Base-by-base conservation (phyloP, 2,888 invertebrate genomes). In the Xanthostigma xanthostigma region DNA sequence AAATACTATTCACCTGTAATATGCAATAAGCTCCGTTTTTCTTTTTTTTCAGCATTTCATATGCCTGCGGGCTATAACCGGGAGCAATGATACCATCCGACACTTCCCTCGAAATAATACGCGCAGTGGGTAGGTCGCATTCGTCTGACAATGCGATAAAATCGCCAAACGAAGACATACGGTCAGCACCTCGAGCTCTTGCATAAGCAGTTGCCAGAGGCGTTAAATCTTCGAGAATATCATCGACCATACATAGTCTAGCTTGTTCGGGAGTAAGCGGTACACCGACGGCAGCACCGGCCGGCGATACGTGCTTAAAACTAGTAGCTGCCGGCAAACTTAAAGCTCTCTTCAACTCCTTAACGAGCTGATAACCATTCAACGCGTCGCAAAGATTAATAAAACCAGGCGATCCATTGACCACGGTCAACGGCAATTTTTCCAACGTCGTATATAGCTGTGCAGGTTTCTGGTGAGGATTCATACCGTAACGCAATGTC, bases 101-200 rank as follows among this genome's bases (percentile, higher is more conserved):
- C 0, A 97, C 96, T 71, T 95, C 84, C 14, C 86, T 79, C 0
- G 91, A 87, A 51, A 98, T 92, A 49, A 98, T 87, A 62, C 77
- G 81, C 0, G 98, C 97, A 0, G 97, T 98, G 51, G 81, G 62
- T 44, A 75, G 78, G 68, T 98, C 97, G 62, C 97, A 98, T 1
- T 71, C 67, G 64, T 95, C 93, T 0, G 95, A 96, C 0, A 98
- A 66, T 0, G 95, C 94, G 36, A 97, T 79, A 66, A 97, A 97
- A 69, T 98, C 98, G 0, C 98, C 97, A 68, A 97, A 98, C 1
- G 96, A 96, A 9, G 95, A 96, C 97, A 98, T 97, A 47, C 97
- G 78, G 69, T 98, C 97, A 12, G 96, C 95, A 45, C 97, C 96
- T 62, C 97, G 78, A 0, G 97, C 97, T 50, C 96, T 75, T 0